Evolutionary conservation across 1,140 invertebrate species (phyloP).

Genomic region (Drosophila mojavensis): DNA sequence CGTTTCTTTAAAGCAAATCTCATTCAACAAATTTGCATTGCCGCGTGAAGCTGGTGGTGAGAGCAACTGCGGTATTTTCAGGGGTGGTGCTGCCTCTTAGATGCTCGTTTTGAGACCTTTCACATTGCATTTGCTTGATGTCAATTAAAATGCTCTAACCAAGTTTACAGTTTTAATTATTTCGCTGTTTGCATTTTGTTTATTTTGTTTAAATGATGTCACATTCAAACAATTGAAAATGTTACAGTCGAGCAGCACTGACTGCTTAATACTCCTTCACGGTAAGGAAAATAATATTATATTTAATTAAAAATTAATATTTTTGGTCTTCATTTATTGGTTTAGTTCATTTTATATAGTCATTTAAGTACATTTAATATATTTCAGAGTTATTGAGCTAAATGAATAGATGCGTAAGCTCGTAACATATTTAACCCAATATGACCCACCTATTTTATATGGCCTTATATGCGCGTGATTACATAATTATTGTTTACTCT

Average conservation of each 20-base stretch:
- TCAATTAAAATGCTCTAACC: constrained; percentile 42
- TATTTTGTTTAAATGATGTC: constrained; percentile 9
- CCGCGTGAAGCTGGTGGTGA: background rate
- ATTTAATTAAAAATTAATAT: too few species aligned
- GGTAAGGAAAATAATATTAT: too few species aligned
- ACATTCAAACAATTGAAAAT: background rate
- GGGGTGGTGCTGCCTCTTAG: background rate
- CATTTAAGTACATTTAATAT: too few species aligned
- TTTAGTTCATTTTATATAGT: too few species aligned
- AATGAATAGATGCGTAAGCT: too few species aligned
- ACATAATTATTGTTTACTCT: too few species aligned
- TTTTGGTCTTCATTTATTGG: too few species aligned
- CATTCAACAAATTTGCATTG: constrained; percentile 9
- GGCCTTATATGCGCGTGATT: too few species aligned
- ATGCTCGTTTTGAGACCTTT: background rate
- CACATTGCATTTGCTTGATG: constrained; percentile 35
- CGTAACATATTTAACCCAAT: too few species aligned
- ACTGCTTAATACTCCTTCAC: background rate
- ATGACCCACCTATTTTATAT: too few species aligned
- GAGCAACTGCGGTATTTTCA: background rate
- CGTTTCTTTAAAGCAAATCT: constrained; percentile 1
- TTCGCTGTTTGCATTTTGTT: background rate
- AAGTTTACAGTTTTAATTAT: constrained; percentile 4
- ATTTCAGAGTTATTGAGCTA: too few species aligned
- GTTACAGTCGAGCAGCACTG: background rate